A percentile compares a stretch with the other conserved stretches of the same genome.
Conservation (phyloP, 2,113 vertebrate genomes). For the Pontoporia blainvillei region DNA sequence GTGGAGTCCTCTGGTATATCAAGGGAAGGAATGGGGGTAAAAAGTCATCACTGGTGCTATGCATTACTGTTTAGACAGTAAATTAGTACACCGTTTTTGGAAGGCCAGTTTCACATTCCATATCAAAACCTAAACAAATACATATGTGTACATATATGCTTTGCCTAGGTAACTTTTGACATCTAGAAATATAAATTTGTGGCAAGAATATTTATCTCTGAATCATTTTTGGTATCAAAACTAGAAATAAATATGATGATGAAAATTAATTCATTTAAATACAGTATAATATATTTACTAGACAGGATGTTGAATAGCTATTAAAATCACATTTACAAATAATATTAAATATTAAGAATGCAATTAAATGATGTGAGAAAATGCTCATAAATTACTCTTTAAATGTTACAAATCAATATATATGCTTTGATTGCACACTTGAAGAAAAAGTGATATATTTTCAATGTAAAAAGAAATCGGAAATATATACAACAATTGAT, state of each 20-base stretch:
- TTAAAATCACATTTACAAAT: conserved; percentile 10
- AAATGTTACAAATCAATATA: not conserved
- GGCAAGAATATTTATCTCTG: not conserved
- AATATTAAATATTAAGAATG: not conserved
- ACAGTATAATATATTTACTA: not conserved
- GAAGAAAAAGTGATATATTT: not conserved
- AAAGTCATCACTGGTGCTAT: not conserved
- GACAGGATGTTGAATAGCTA: not conserved
- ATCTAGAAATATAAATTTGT: not conserved
- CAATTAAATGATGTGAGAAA: not conserved
- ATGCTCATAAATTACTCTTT: not conserved
- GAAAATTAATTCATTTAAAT: not conserved
- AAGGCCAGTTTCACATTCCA: not conserved
- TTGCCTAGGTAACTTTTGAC: not conserved
- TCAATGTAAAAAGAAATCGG: not conserved
- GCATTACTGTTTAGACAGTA: not conserved
- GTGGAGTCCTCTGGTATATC: not conserved
- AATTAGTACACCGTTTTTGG: not conserved
- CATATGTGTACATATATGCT: not conserved
- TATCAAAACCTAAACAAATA: not conserved
- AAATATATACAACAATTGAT: not conserved
- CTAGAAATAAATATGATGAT: not conserved
- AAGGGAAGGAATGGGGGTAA: not conserved
- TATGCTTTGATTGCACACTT: not conserved
- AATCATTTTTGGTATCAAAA: not conserved